phyloP scores from a whole-genome alignment of 92 coral and sea anemone species.

The Heteractis magnifica region DNA sequence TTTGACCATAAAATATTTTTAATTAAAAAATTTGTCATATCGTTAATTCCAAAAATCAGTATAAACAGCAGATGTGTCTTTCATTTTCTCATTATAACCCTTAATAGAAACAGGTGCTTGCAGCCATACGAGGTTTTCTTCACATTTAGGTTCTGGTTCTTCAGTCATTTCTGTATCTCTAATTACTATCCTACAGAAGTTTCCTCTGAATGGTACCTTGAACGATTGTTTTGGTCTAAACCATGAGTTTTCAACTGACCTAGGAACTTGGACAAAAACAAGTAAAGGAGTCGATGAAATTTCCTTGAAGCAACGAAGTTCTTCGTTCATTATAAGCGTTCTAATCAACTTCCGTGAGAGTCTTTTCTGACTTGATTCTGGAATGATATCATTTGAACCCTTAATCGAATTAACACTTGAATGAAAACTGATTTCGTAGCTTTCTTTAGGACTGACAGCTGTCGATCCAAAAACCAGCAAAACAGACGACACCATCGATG shows the following conservation, averaged over 20 bases:
- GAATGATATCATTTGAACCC: conserved; percentile 15
- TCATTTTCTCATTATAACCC: conserved; percentile 65
- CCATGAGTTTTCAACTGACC: conserved; percentile 66
- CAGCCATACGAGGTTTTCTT: conserved; percentile 78
- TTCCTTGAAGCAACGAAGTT: conserved; percentile 70
- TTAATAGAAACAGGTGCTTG: conserved; percentile 86
- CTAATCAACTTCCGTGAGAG: conserved; percentile 78
- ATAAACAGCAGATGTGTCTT: conserved; percentile 24
- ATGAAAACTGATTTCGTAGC: conserved; percentile 59
- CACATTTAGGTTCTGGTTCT: background rate
- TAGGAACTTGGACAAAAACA: conserved; percentile 65
- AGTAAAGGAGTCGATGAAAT: conserved; percentile 79
- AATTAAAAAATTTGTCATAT: background rate
- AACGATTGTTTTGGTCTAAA: conserved; percentile 86
- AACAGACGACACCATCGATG: conserved; percentile 55
- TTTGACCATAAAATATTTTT: background rate
- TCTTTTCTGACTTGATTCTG: conserved; percentile 49
- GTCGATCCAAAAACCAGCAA: conserved; percentile 85
- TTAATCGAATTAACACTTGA: conserved; percentile 20
- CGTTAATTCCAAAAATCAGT: conserved; percentile 37
- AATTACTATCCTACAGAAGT: conserved; percentile 56
- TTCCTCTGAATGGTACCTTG: conserved; percentile 80
- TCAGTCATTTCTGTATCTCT: conserved; percentile 21
- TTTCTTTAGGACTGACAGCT: conserved; percentile 91
- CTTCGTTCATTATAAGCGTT: conserved; percentile 69